These are phyloP conservation scores for Apodemia mormo DNA, from an alignment of 2,888 invertebrate species.

Conservation along the genomic window DNA sequence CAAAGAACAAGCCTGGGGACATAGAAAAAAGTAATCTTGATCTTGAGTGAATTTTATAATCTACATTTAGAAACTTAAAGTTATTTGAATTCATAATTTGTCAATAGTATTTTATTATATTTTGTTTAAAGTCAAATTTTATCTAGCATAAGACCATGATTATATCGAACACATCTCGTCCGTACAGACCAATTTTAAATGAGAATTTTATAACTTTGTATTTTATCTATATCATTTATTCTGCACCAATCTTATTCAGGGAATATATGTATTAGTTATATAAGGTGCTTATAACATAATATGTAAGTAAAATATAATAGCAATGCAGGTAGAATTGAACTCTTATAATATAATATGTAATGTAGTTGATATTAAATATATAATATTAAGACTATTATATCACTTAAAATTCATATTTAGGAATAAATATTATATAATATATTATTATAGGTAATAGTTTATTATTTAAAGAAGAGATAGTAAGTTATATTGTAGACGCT, in stretches of 20 bases:
- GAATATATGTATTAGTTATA: conserved; percentile 19
- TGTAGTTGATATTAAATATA: conserved; percentile 10
- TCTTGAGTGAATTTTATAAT: too few species aligned
- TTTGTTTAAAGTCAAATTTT: too few species aligned
- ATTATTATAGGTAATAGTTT: not conserved
- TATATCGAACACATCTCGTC: conserved; percentile 13
- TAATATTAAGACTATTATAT: conserved; percentile 11
- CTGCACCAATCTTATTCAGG: conserved; percentile 21
- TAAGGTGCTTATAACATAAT: conserved; percentile 22
- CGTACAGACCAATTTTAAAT: conserved; percentile 25
- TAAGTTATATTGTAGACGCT: not conserved
- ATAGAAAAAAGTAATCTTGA: too few species aligned
- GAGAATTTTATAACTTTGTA: conserved; percentile 16
- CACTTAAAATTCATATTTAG: not conserved
- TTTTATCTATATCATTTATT: conserved; percentile 11
- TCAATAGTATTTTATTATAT: too few species aligned
- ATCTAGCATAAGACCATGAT: not conserved
- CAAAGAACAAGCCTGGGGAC: too few species aligned
- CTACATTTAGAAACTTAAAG: too few species aligned
- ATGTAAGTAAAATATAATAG: conserved; percentile 37
- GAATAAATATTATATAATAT: not conserved
- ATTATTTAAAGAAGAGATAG: not conserved
- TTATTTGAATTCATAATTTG: too few species aligned
- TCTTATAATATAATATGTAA: conserved; percentile 30
- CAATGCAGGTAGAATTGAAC: conserved; percentile 57